phyloP scores from a whole-genome alignment of 2,888 invertebrate genomes.

The Thymelicus lineola region DNA sequence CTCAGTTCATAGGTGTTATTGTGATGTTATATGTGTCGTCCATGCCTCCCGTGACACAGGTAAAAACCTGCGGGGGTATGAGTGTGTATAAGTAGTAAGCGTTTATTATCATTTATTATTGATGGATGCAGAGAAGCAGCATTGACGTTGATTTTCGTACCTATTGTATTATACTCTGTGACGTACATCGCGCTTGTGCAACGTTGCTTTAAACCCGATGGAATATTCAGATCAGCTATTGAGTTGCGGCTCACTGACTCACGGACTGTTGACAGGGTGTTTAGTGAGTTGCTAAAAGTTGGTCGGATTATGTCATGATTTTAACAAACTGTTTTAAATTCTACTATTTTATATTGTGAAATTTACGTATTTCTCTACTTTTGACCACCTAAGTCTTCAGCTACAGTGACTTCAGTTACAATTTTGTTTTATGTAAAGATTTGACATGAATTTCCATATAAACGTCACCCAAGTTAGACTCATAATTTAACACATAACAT shows the following conservation, averaged over 20 bases:
- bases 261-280: not conserved
- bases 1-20: too few relatives aligned
- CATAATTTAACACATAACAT: conserved; percentile 3
- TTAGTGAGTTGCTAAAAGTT: not conserved
- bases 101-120: too few relatives aligned
- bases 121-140: too few relatives aligned
- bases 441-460: not conserved
- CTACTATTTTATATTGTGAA: not conserved
- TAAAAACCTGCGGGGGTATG: too few relatives aligned
- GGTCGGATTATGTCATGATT: not conserved
- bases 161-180: not conserved
- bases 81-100: too few relatives aligned
- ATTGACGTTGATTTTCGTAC: too few relatives aligned
- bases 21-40: too few relatives aligned
- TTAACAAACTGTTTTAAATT: not conserved
- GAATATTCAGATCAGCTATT: conserved; percentile 6
- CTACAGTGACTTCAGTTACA: too few relatives aligned
- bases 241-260: conserved; percentile 6
- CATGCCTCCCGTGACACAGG: too few relatives aligned
- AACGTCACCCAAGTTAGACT: not conserved
- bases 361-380: too few relatives aligned
- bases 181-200: not conserved
- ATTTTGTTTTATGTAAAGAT: too few relatives aligned
- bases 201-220: not conserved
- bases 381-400: too few relatives aligned